Evolutionary conservation across 2,888 invertebrate species (phyloP), one percentile per base, ranked within the genome.

Genomic region (Agrotis exclamationis): DNA sequence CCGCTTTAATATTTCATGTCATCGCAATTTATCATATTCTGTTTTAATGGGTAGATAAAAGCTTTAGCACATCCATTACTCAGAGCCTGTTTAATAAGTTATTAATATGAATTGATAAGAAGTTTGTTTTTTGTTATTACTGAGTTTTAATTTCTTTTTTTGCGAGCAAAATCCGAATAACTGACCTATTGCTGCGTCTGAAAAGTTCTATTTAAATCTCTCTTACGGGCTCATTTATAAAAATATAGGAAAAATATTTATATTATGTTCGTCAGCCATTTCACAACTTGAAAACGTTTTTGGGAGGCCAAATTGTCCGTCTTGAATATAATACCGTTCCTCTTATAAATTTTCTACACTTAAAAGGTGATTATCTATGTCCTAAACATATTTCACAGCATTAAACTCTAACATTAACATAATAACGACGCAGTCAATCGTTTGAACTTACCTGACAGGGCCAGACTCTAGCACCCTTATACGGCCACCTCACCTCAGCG

Each of bases 401-500:
- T 57, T 62, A 63, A 70, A 22, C 33, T 63, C 45, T 51, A 58
- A 63, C 7, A 80, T 85, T 84, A 74, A 72, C 84, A 85, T 82
- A 79, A 82, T 85, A 79, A 85, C 54, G 80, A 74, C 74, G 65
- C 20, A 56, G 80, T 74, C 64, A 66, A 73, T 76, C 62, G 82
- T 74, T 77, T 73, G 76, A 76, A 70, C 57, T 20, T 53, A 87
- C 84, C 83, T 87, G 88, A 86, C 87, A 87, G 90, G 88, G 86
- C 87, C 84, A 84, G 78, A 80, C 85, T 82, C 83, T 80, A 76
- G 85, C 70, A 85, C 90, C 78, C 90, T 91, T 79, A 45, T 45
- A 81, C 63, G 75, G 62, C 39, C 57, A 60, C 75, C 60, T 75
- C 58, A 54, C 72, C 78, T 84, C 87, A 80, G 82, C 85, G 90